Conservation (phyloP, 1,140 invertebrate species). For the Drosophila willistoni region DNA sequence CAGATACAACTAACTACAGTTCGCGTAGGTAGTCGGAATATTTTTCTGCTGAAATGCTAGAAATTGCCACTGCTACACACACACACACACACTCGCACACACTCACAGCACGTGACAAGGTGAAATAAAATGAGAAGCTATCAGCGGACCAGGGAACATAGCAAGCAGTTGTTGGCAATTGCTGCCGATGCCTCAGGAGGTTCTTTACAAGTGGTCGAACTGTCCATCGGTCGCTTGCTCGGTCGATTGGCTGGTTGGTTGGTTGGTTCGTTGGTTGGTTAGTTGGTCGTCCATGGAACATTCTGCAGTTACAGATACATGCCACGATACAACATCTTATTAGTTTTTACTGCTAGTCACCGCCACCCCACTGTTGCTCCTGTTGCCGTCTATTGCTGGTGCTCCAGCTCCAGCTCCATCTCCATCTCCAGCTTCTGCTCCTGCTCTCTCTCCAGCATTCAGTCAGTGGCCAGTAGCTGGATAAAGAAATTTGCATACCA, state of each 20-base stretch:
- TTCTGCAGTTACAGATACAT: constrained; percentile 46
- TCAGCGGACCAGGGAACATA: constrained; percentile 46
- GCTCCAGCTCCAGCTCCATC: background rate
- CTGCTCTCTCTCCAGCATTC: constrained; percentile 1
- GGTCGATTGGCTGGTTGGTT: too few relatives aligned
- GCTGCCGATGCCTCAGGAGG: constrained; percentile 33
- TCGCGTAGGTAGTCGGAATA: constrained; percentile 72
- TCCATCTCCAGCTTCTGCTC: background rate
- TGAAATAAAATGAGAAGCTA: constrained; percentile 80
- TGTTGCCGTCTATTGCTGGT: too few relatives aligned
- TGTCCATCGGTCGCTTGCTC: too few relatives aligned
- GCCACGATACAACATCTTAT: constrained; percentile 76
- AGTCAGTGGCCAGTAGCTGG: constrained; percentile 5
- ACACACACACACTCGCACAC: constrained; percentile 24
- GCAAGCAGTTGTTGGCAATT: constrained; percentile 26
- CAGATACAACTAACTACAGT: constrained; percentile 33
- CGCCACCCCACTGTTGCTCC: background rate
- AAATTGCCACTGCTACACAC: constrained; percentile 67
- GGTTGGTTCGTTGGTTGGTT: too few relatives aligned
- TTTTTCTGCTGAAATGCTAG: constrained; percentile 75
- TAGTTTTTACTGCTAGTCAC: constrained; percentile 62
- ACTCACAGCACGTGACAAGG: constrained; percentile 73
- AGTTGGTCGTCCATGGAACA: constrained; percentile 12
- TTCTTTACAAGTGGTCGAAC: background rate
- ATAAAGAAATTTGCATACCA: constrained; percentile 24